A percentile compares a stretch with the other conserved stretches of the same genome.
These are phyloP conservation scores for Drosophila kambysellisi DNA, from an alignment of 2,888 invertebrate genomes.

Conservation along the genomic window DNA sequence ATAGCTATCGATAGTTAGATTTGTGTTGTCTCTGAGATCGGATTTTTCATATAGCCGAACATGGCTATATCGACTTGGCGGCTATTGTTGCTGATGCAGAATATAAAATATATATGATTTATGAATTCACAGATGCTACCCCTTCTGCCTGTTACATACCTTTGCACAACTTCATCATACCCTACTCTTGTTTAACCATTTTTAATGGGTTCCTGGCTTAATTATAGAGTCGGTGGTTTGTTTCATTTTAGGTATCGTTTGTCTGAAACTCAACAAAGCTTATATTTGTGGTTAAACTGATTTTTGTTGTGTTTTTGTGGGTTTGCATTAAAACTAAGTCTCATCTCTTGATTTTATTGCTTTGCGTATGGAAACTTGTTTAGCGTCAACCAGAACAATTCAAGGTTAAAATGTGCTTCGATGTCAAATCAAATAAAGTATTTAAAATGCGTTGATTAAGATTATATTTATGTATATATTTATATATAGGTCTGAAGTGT, in stretches of 20 bases:
- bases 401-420: slow-evolving; percentile 13
- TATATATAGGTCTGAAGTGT: neutral
- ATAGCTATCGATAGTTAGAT: neutral
- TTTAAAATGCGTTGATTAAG: neutral
- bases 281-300: neutral
- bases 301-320: neutral
- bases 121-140: neutral
- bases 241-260: neutral
- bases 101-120: neutral
- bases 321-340: slow-evolving; percentile 9
- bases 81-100: neutral
- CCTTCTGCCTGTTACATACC: neutral
- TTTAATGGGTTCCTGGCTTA: neutral
- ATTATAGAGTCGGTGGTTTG: neutral
- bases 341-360: slow-evolving; percentile 14
- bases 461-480: too few species aligned
- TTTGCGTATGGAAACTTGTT: slow-evolving; percentile 28
- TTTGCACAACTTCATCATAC: neutral
- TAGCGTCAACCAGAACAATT: neutral
- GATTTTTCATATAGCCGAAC: neutral
- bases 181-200: neutral
- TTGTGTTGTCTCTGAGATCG: neutral
- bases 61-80: neutral
- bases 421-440: slow-evolving; percentile 17
- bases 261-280: neutral